Conservation (phyloP, 2,888 invertebrate genomes). For the Coelopa pilipes region DNA sequence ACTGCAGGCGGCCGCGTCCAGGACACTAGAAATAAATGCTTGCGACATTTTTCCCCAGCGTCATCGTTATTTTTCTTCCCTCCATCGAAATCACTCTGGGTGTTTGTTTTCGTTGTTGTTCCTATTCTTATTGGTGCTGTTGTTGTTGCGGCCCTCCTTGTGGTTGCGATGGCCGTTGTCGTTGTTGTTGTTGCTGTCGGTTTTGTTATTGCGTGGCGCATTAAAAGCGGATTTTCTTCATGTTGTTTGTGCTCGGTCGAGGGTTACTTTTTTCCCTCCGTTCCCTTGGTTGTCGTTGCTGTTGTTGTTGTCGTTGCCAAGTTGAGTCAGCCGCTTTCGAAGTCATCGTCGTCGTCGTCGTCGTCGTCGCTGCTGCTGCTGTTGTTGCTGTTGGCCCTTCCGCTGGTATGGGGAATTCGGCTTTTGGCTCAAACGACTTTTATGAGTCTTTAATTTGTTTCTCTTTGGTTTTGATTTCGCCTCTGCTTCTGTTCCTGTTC, state of each 20-base stretch:
- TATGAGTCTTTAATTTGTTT: conserved; percentile 32
- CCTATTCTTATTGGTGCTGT: too few relatives aligned
- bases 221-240: conserved; percentile 27
- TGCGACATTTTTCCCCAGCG: conserved; percentile 10
- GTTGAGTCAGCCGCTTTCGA: too few relatives aligned
- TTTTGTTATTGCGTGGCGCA: conserved; percentile 6
- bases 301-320: neutral
- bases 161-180: conserved; percentile 10
- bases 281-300: neutral
- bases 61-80: neutral
- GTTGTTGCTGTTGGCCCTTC: conserved; percentile 8
- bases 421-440: conserved; percentile 24
- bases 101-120: neutral
- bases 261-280: neutral
- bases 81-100: neutral
- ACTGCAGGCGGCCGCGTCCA: too few relatives aligned
- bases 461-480: conserved; percentile 6
- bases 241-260: neutral
- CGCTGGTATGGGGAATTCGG: neutral
- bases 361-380: neutral
- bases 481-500: neutral
- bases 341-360: too few relatives aligned
- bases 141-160: neutral
- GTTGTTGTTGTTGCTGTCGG: conserved; percentile 20
- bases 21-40: neutral